Percentiles rank a stretch among this genome's conserved stretches.
These are phyloP conservation scores for Peromyscus aztecus DNA, from an alignment of 2,797 vertebrate species.

Conservation along the genomic window DNA sequence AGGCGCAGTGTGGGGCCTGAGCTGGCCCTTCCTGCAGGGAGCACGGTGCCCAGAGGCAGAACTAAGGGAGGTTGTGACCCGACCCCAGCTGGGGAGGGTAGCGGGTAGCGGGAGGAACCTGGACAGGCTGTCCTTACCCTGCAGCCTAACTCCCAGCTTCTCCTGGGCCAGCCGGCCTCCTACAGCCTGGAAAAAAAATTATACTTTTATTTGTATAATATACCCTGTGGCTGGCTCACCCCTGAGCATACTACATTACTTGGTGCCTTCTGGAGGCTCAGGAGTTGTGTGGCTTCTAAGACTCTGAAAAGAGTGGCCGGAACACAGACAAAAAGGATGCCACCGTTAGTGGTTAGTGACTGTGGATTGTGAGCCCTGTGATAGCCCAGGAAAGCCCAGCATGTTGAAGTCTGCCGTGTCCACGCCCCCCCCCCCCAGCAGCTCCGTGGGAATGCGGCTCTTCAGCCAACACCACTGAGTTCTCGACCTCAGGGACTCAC, in stretches of 20 bases:
- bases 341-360: accelerated
- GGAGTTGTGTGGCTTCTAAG: neutral
- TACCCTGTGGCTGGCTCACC: neutral
- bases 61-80: neutral
- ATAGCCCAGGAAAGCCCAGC: neutral
- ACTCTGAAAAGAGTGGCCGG: neutral
- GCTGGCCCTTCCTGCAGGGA: neutral
- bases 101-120: too few relatives aligned
- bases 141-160: neutral
- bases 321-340: neutral
- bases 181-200: neutral
- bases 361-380: neutral
- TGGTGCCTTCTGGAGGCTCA: neutral
- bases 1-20: accelerated
- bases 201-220: neutral
- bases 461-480: too few relatives aligned
- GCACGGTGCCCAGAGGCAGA: neutral
- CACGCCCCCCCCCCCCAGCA: accelerated
- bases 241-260: neutral
- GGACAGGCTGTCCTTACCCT: neutral
- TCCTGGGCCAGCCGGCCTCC: neutral
- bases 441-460: accelerated
- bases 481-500: neutral
- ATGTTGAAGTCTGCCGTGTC: neutral
- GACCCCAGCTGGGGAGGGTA: neutral